Base-by-base conservation (phyloP, 1,140 invertebrate genomes). In the Drosophila pseudoananassae region DNA sequence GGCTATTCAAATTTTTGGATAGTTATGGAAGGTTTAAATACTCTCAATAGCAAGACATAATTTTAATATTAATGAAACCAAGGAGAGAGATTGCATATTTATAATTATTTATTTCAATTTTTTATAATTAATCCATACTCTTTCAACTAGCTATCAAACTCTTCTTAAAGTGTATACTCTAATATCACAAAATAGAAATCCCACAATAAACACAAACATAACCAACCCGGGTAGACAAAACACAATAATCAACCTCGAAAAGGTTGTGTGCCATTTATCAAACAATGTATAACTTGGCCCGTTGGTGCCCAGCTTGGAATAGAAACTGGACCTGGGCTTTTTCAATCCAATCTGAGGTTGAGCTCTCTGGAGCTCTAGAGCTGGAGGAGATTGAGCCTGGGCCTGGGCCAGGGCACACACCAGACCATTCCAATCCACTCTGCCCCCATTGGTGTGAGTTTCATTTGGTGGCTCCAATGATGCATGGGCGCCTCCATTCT, bases 191-290 rank as follows among this genome's bases (percentile, higher is more conserved):
- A 77, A 83, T 82, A 82, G 61, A 84, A 85, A 85, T 85, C 81
- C 76, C 81, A 85, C 81, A 76, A 74, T 64, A 76, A 79, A 59
- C 72, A 57, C 40, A 45, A 52, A 45, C 69, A 54, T 40, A 51
- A 3, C 17, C 43, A 51, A 60, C 36, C n/a, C 20, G 49, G 64
- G 52, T 66, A 88, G 72, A 88, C 78, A 88, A 88, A 88, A 83
- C 83, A 88, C 79, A 88, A 88, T 88, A 88, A 88, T 88, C 83
- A 88, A 88, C 83, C 83, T 88, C 83, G 84, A 88, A 88, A 83
- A 88, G 78, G 84, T 88, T 88, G 83, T 83, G 84, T 88, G 83
- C 83, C 83, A 88, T 88, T 88, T 88, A 88, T 88, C 83, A 88
- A 88, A 88, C 78, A 87, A 88, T 87, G 83, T 82, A 76, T 80